Base-by-base conservation (phyloP, 2,888 invertebrate genomes). In the Malacosoma neustria region DNA sequence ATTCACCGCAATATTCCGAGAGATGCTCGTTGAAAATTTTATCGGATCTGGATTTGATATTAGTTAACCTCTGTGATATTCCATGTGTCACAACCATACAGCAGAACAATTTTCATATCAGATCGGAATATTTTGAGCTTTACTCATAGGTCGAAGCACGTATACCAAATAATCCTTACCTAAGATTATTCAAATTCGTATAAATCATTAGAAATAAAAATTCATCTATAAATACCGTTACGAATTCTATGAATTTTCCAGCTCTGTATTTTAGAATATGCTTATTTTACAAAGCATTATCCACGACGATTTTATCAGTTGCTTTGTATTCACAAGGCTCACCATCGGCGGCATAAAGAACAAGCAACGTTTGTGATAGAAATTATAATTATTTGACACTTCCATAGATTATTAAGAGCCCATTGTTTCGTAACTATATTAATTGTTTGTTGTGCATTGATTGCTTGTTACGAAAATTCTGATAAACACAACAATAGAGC, bases 361-460 rank as follows among this genome's bases (percentile, higher is more conserved):
- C 68, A 66, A 55, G 59, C 60, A 49, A 43, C 42, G 64, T 42
- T 53, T 75, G 80, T 80, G 81, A 73, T 68, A 58, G 57, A 73
- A 79, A 79, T 81, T 67, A 65, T 74, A 77, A 80, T 72, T 58
- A 61, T 63, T 62, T 69, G 69, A 72, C 68, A 72, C 72, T 58
- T 50, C 52, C 53, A 57, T 61, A 51, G 62, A 56, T 61, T 68
- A 63, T 57, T 65, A 60, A 54, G 55, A 49, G 54, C 57, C 57
- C 61, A 62, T 62, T 65, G 63, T 65, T 60, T 57, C 35, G 38
- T 36, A 13, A 36, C 32, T 7, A 32, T 37, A 32, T 39, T 38
- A 39, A 40, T 36, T 33, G 30, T 39, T 32, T 29, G 29, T 4
- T 4, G 37, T 39, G 22, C 9, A 22, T 22, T 22, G 22, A 22